Evolutionary conservation across 2,888 invertebrate species (phyloP), one percentile per base, ranked within the genome.

Genomic region (Drosophila recens): DNA sequence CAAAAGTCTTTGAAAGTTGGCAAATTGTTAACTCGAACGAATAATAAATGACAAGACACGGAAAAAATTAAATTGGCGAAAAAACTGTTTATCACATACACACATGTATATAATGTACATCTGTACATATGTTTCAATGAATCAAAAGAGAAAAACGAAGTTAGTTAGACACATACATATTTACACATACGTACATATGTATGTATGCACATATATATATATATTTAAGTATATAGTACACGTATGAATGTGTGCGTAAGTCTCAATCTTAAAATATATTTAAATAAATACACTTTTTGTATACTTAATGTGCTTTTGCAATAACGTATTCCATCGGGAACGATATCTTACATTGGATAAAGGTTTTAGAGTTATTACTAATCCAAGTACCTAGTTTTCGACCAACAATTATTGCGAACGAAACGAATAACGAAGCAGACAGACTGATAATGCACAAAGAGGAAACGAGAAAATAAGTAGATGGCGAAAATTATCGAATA

Each of bases 381-480:
- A 57, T 62, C 45, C 57, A 57, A 76, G 34, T 69, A 58, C 42
- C 46, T 72, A 65, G 56, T 62, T 76, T 65, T 49, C 64, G 64
- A 72, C 67, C 67, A 72, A 73, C 61, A 67, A 73, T 73, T 67
- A 72, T 72, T 72, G 72, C 72, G 58, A 72, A 68, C 54, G 64
- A 72, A 76, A 30, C 54, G 61, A 77, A 72, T 64, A 72, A 68
- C 64, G 77, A 76, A 75, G 72, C 58, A 75, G 72, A 75, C 56
- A 75, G 64, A 75, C 73, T 72, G 64, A 75, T 72, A 72, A 76
- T 65, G 72, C 48, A 68, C 45, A 57, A 72, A 75, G 53, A 72
- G 69, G 72, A 72, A 76, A 72, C 46, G 20, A 61, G 46, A 65
- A 72, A 61, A 76, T 56, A 56, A 43, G 63, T 64, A 64, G 64